phyloP scores from a whole-genome alignment of 2,113 vertebrate species.

The Castor canadensis region DNA sequence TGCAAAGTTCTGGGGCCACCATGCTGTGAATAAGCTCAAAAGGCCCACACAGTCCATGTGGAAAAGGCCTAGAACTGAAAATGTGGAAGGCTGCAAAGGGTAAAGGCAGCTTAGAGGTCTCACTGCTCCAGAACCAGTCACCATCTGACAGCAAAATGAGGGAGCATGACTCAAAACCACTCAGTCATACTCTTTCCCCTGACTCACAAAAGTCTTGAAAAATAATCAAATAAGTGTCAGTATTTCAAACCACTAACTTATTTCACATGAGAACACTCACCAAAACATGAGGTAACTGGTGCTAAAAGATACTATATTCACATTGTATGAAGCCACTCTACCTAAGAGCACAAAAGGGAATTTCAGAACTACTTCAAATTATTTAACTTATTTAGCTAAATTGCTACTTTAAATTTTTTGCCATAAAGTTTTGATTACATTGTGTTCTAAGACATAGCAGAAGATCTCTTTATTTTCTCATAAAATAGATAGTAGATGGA shows the following conservation, averaged over 20 bases:
- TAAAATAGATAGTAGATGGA: not conserved
- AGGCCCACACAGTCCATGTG: not conserved
- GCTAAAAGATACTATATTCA: not conserved
- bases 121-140: not conserved
- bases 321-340: not conserved
- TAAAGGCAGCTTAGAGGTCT: not conserved
- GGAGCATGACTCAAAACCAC: not conserved
- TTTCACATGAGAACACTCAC: not conserved
- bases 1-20: not conserved
- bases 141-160: not conserved
- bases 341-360: not conserved
- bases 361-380: not conserved
- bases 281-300: not conserved
- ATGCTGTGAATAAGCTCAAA: not conserved
- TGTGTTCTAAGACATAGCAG: not conserved
- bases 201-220: not conserved
- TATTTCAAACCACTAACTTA: not conserved
- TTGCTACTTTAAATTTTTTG: not conserved
- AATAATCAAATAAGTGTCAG: not conserved
- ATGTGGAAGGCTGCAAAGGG: not conserved
- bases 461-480: not conserved
- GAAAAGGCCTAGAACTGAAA: not conserved
- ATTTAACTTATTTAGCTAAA: slow-evolving; percentile 1
- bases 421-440: not conserved
- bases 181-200: rapidly evolving